phyloP scores from a whole-genome alignment of 2,797 vertebrate genomes.

The Gymnothorax reevesii region DNA sequence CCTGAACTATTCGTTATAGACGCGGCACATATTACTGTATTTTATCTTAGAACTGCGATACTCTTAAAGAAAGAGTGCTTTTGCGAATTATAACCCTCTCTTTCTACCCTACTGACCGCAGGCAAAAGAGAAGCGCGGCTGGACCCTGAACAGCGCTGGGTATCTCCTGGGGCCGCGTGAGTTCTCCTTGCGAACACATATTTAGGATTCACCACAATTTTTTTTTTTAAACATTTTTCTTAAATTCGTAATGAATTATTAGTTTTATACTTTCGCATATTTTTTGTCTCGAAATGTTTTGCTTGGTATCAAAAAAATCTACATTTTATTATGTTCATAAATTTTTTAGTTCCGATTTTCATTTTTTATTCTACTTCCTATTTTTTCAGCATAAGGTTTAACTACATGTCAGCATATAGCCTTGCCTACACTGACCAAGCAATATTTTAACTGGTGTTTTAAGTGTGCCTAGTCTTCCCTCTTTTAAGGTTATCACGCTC shows the following conservation, averaged over 20 bases:
- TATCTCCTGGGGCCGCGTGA: conserved; percentile 95
- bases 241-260: not conserved
- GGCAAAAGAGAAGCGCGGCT: conserved; percentile 93
- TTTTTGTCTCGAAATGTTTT: not conserved
- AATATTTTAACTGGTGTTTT: not conserved
- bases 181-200: conserved; percentile 53
- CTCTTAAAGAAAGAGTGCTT: not conserved
- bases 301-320: not conserved
- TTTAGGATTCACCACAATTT: not conserved
- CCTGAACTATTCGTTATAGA: not conserved
- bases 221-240: not conserved
- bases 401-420: not conserved
- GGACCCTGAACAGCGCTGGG: conserved; percentile 97
- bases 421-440: not conserved
- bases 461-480: no score
- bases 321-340: not conserved
- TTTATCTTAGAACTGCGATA: not conserved
- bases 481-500: not conserved
- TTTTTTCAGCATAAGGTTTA: not conserved
- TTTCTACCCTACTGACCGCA: conserved; percentile 47
- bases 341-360: not conserved
- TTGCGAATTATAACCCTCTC: not conserved
- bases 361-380: not conserved
- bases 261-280: not conserved
- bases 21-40: not conserved